Base-by-base conservation (phyloP, 2,888 invertebrate genomes). In the Ptychoptera contaminata region DNA sequence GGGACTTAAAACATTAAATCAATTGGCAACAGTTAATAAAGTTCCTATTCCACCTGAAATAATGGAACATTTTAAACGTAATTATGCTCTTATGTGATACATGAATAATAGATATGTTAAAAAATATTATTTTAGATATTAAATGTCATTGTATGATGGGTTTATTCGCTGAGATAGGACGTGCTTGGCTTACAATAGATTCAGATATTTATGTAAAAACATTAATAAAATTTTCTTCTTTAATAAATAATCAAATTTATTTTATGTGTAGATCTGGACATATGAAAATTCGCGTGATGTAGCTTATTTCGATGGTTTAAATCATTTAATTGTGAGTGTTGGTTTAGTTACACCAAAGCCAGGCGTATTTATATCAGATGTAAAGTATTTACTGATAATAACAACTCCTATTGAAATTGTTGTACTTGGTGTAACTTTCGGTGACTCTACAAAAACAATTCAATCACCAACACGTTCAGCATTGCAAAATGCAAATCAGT, bases 141-240 rank as follows among this genome's bases (percentile, higher is more conserved):
- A 92, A 93, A 67, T 90, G 88, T 53, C 88, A 92, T 59, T 94
- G 91, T 61, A 79, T 87, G 70, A 94, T 97, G 91, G 98, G 98
- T 3, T 70, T 98, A 8, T 96, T 98, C 68, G 85, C 94, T 46
- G 93, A 92, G 64, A 93, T 98, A 52, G 84, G 83, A 44, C 73
- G 97, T 58, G 96, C 96, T 0, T 98, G 96, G 96, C 69, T 98
- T 45, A 90, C 93, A 6, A 90, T 98, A 53, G 98, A 98, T 61
- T 93, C 91, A 55, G 93, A 96, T 67, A 85, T 98, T 54, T 98
- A 93, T 69, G 78, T 96, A 32, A 52, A 52, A 42, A n/a, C 10
- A 9, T 16, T 6, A 38, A 34, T 30, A 31, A n/a, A 38, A 15
- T 32, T 11, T 36, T 43, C 16, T 3, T 36, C 6, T 16, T 8